Evolutionary conservation across 2,888 invertebrate species (phyloP), one percentile per base, ranked within the genome.

Genomic region (Gymnocheta viridis): DNA sequence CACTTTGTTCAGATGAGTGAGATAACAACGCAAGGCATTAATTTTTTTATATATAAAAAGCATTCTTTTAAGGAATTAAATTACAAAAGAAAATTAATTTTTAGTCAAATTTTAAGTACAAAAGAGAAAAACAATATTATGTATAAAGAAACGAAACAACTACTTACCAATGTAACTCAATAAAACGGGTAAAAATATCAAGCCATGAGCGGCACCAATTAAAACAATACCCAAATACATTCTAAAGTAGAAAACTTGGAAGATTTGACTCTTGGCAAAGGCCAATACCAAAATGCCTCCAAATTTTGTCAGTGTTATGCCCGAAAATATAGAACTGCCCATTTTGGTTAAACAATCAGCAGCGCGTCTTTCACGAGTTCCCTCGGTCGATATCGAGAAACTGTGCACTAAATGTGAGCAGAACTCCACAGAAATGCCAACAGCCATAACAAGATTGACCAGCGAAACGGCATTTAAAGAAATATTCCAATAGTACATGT

Each of bases 181-280:
- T 89, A 99, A 94, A 82, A 99, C 99, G 9, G 99, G 99, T 87
- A 99, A 93, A 93, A 99, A 99, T 89, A 99, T 96, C 83, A 99
- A 95, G 19, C 99, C 99, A 92, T 99, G 99, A 5, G 98, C 95
- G 9, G 99, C 99, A 73, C 99, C 99, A 91, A 98, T 96, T 82
- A 99, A 90, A 73, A 99, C 99, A 88, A 99, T 99, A 79, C 98
- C 98, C 90, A 99, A 93, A 93, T 99, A 99, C 98, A 99, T 98
- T 87, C 98, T 95, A 94, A 98, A 98, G 93, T 98, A 98, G 93
- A 97, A 98, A 89, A 96, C 96, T 94, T 95, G 93, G 93, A 99
- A 99, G 87, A 99, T 98, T 93, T 99, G 98, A 81, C 98, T 98
- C 92, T 98, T 98, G 24, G 99, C 98, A 91, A 99, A 99, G 22